A percentile compares a stretch with the other conserved stretches of the same genome.
Conservation (phyloP, 1,140 invertebrate genomes). For the Drosophila hydei region DNA sequence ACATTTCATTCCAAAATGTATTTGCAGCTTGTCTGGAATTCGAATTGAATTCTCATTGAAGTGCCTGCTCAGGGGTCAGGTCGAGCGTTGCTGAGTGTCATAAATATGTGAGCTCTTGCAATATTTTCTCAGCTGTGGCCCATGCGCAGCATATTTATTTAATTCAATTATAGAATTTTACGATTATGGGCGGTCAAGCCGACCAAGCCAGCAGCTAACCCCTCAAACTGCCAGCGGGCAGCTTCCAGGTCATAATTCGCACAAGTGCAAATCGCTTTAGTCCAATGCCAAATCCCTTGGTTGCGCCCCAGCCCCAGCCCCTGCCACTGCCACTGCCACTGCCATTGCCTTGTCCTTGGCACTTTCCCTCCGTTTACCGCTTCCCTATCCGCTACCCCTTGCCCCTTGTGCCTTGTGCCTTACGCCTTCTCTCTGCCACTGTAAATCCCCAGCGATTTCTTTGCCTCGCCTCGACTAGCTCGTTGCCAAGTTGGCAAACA, state of each 20-base stretch:
- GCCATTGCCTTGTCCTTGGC: no score
- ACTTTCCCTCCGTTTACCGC: neutral
- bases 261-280: slow-evolving; percentile 75
- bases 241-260: slow-evolving; percentile 76
- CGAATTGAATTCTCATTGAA: no score
- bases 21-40: no score
- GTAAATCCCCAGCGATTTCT: slow-evolving; percentile 68
- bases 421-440: neutral
- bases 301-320: no score
- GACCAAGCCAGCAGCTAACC: slow-evolving; percentile 6
- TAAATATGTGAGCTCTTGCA: slow-evolving; percentile 59
- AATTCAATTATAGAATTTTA: slow-evolving; percentile 83
- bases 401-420: neutral
- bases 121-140: slow-evolving; percentile 77
- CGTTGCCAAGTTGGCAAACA: slow-evolving; percentile 76
- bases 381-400: neutral
- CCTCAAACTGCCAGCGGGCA: slow-evolving; percentile 14
- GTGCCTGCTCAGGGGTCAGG: no score
- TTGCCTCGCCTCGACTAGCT: slow-evolving; percentile 22
- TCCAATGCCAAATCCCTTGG: neutral
- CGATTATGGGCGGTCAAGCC: slow-evolving; percentile 60
- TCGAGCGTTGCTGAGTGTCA: slow-evolving; percentile 7
- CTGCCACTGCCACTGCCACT: no score
- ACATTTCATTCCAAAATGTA: no score
- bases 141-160: slow-evolving; percentile 68